Base-by-base conservation (phyloP, 2,113 vertebrate genomes). In the Rhegmatorhina hoffmannsi region DNA sequence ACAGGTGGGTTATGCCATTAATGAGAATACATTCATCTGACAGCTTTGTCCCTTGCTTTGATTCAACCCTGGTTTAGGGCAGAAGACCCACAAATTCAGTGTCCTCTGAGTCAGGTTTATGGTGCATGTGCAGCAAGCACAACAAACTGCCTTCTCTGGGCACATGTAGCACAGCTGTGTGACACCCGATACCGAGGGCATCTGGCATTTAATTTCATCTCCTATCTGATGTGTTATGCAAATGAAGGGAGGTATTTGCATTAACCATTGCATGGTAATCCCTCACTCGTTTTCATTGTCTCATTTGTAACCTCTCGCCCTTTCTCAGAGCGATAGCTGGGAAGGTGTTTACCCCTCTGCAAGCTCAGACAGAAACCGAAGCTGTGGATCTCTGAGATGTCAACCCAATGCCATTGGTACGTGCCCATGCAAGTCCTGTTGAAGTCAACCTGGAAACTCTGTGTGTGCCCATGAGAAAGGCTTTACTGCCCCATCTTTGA, bases 241-340 rank as follows among this genome's bases (percentile, higher is more conserved):
- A 83, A n/a, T 6, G 2, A 20, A 74, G 26, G 36, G 66, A 84
- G 47, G 10, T 53, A 82, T 40, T 67, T 18, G 1, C 28, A 13
- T 34, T 29, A 38, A 25, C 20, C 60, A 23, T 14, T 26, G 34
- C n/a, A 16, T 6, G 26, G 34, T 86, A 95, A 56, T 13, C 29
- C 56, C 56, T 56, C 26, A 55, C 60, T 68, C 29, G 3, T n/a
- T 56, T 20, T 29, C 76, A 40, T 6, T 8, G 29, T 55, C 25
- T 66, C 15, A 0, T 74, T 69, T 38, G 26, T 13, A 17, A 43
- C 38, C 33, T 12, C 21, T 2, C 56, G 18, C 23, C 17, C 26
- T 87, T 53, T 33, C 4, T 2, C n/a, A 55, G 47, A 56, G 60
- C 0, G 0, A 10, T 1, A 80, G 20, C 2, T 5, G 4, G 31